Percentiles rank a stretch among this genome's conserved stretches.
These are phyloP conservation scores for Tromatobia lineatoria DNA, from an alignment of 2,888 invertebrate genomes.

Conservation along the genomic window DNA sequence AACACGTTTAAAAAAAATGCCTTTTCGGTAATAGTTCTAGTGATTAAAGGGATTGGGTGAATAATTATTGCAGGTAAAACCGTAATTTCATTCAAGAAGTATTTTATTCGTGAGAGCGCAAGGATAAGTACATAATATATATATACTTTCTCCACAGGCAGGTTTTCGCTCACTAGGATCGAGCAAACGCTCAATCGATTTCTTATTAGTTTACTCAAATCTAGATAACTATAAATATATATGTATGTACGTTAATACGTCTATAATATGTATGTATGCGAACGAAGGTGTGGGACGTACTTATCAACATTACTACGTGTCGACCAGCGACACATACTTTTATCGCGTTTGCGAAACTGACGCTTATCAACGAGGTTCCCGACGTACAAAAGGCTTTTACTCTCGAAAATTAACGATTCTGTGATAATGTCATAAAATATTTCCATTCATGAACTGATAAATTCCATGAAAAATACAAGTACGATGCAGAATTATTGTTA, in stretches of 20 bases:
- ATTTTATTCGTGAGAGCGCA: slow-evolving; percentile 65
- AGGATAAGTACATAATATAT: slow-evolving; percentile 61
- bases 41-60: not conserved
- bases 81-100: slow-evolving; percentile 50
- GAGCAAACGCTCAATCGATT: slow-evolving; percentile 41
- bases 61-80: not conserved
- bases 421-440: slow-evolving; percentile 9
- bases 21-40: too few species aligned
- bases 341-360: slow-evolving; percentile 58
- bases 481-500: too few species aligned
- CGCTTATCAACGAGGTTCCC: slow-evolving; percentile 58
- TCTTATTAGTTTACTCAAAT: slow-evolving; percentile 58
- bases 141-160: slow-evolving; percentile 60
- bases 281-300: slow-evolving; percentile 66
- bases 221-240: slow-evolving; percentile 67
- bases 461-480: not conserved
- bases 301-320: slow-evolving; percentile 66
- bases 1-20: too few species aligned
- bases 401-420: not conserved
- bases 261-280: slow-evolving; percentile 65
- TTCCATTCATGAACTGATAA: slow-evolving; percentile 10
- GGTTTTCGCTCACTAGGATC: slow-evolving; percentile 49
- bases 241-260: slow-evolving; percentile 56
- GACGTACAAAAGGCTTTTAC: slow-evolving; percentile 34
- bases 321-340: slow-evolving; percentile 69